These are phyloP conservation scores for Balaeniceps rex DNA, from an alignment of 2,113 vertebrate species.

Conservation along the genomic window DNA sequence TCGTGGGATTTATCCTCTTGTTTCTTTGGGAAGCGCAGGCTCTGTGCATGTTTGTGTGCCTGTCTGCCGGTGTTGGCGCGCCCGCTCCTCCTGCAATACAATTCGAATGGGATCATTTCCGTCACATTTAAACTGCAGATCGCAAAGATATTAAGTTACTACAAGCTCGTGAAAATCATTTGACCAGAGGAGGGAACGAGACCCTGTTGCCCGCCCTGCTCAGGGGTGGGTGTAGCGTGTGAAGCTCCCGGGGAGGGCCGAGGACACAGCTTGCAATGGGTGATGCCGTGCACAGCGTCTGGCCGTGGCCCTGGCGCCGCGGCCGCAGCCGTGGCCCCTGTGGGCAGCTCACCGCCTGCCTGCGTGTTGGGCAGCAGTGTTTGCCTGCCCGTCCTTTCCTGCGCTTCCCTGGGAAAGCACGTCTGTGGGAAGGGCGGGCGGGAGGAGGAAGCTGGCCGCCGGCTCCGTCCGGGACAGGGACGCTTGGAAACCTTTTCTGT, in stretches of 20 bases:
- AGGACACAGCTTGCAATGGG: fast-evolving
- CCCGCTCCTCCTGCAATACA: neutral
- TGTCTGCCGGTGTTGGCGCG: neutral
- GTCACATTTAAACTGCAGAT: neutral
- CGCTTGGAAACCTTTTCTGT: neutral
- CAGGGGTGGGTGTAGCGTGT: neutral
- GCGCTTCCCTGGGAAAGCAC: constrained; percentile 34
- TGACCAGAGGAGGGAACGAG: neutral
- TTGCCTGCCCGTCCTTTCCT: constrained; percentile 1
- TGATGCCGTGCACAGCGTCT: fast-evolving
- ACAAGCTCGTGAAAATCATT: neutral
- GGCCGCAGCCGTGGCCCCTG: neutral
- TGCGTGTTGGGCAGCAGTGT: neutral
- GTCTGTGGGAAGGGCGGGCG: neutral
- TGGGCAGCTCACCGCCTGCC: neutral
- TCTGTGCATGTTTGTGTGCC: neutral
- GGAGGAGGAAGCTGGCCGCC: neutral
- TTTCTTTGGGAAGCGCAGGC: neutral
- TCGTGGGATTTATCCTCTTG: neutral
- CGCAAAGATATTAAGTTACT: neutral
- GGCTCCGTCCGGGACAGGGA: neutral
- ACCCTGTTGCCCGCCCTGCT: neutral
- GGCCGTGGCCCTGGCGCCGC: neutral
- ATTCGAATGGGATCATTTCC: neutral
- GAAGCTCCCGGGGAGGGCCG: neutral